phyloP scores from a whole-genome alignment of 2,888 invertebrate genomes.

The Drosophila pseudotakahashii region DNA sequence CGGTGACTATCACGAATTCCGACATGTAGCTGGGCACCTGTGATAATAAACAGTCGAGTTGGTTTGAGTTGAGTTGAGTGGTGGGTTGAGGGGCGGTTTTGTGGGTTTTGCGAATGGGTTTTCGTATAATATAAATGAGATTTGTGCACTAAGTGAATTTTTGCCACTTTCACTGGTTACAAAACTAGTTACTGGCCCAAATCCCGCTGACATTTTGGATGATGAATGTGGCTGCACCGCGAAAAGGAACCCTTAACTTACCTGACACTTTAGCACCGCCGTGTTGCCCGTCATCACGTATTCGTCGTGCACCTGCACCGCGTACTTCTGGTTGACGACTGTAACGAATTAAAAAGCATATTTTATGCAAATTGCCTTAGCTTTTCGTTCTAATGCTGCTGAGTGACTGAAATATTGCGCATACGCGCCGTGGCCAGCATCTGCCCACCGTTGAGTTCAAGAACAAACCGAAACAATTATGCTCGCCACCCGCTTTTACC shows the following conservation, averaged over 20 bases:
- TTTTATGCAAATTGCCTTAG: slow-evolving; percentile 24
- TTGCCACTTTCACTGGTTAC: neutral
- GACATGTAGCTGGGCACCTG: slow-evolving; percentile 93
- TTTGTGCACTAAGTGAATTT: slow-evolving; percentile 63
- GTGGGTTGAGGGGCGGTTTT: slow-evolving; percentile 1
- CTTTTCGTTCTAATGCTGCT: slow-evolving; percentile 4
- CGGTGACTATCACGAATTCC: slow-evolving; percentile 94
- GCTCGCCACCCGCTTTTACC: neutral
- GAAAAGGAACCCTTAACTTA: slow-evolving; percentile 53
- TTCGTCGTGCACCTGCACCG: slow-evolving; percentile 95
- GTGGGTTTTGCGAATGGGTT: neutral
- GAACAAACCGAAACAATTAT: slow-evolving; percentile 53
- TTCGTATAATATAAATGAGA: slow-evolving; percentile 46
- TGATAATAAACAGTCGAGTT: slow-evolving; percentile 12
- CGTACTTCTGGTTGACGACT: slow-evolving; percentile 94
- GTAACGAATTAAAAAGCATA: slow-evolving; percentile 69
- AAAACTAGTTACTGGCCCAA: neutral
- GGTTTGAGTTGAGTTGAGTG: neutral
- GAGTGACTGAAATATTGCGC: slow-evolving; percentile 33
- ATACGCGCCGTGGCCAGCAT: slow-evolving; percentile 43
- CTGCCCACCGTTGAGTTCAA: slow-evolving; percentile 6
- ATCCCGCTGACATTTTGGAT: neutral
- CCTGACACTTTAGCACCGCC: slow-evolving; percentile 93
- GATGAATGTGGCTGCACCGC: slow-evolving; percentile 13
- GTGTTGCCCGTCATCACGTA: slow-evolving; percentile 96